Percentiles rank a stretch among this genome's conserved stretches.
Conservation (phyloP, 2,797 vertebrate genomes). For the Poecilia gillii region DNA sequence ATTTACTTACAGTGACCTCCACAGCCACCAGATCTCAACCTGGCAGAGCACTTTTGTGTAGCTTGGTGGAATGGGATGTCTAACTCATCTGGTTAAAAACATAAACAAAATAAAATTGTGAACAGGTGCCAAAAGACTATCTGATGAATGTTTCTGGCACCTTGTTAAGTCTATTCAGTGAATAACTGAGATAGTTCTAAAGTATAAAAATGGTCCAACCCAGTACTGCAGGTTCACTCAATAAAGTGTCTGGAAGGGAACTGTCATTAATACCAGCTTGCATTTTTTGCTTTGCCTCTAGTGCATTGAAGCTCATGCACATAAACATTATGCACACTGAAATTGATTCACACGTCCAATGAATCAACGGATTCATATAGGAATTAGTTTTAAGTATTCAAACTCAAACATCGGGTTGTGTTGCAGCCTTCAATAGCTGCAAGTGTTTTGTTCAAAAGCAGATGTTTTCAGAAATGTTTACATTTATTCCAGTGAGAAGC, state of each 20-base stretch:
- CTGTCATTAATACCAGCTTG: neutral
- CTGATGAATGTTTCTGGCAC: neutral
- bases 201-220: neutral
- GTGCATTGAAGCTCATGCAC: neutral
- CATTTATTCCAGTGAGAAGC: neutral
- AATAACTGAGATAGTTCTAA: neutral
- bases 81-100: no score
- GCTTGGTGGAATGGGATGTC: no score
- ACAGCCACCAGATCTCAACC: no score
- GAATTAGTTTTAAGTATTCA: neutral
- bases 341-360: neutral
- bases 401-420: neutral
- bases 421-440: neutral
- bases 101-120: no score
- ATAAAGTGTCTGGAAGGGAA: neutral
- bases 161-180: neutral
- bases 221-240: neutral
- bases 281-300: neutral
- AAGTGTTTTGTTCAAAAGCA: neutral
- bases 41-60: no score
- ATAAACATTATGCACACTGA: neutral
- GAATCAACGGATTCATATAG: neutral
- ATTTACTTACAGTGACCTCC: no score
- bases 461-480: slow-evolving; percentile 4
- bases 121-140: neutral